Percentiles rank a stretch among this genome's conserved stretches.
phyloP scores from a whole-genome alignment of 1,140 invertebrate species.

The Neodiprion lecontei region DNA sequence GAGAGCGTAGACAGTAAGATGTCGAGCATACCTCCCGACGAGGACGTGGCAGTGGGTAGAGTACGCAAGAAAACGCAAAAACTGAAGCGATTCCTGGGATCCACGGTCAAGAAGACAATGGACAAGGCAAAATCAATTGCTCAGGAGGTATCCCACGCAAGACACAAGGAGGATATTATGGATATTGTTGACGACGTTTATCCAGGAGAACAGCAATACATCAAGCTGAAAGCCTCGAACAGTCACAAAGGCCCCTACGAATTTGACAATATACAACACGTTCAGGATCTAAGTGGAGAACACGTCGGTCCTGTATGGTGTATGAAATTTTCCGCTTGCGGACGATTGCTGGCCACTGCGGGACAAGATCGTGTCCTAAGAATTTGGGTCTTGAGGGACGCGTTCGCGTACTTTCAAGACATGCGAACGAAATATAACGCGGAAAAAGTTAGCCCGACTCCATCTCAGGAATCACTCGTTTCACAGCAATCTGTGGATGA shows the following conservation, averaged over 20 bases:
- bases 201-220: conserved; percentile 78
- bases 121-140: conserved; percentile 90
- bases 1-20: conserved; percentile 83
- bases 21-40: conserved; percentile 66
- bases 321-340: conserved; percentile 97
- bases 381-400: conserved; percentile 92
- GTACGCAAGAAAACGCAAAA: conserved; percentile 64
- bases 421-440: conserved; percentile 93
- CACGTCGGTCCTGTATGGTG: conserved; percentile 96
- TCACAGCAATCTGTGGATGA: conserved; percentile 77
- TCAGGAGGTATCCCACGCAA: conserved; percentile 82
- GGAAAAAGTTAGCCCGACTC: conserved; percentile 87
- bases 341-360: conserved; percentile 90
- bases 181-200: conserved; percentile 83
- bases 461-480: conserved; percentile 86
- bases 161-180: conserved; percentile 85
- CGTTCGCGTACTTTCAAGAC: conserved; percentile 90
- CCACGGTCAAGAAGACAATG: conserved; percentile 87
- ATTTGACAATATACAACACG: conserved; percentile 79
- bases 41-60: conserved; percentile 59
- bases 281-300: conserved; percentile 80
- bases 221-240: conserved; percentile 92
- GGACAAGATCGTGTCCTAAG: conserved; percentile 93
- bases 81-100: conserved; percentile 85
- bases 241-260: conserved; percentile 97